A percentile compares a stretch with the other conserved stretches of the same genome.
Conservation (phyloP, 2,113 vertebrate genomes). For the Condylura cristata region DNA sequence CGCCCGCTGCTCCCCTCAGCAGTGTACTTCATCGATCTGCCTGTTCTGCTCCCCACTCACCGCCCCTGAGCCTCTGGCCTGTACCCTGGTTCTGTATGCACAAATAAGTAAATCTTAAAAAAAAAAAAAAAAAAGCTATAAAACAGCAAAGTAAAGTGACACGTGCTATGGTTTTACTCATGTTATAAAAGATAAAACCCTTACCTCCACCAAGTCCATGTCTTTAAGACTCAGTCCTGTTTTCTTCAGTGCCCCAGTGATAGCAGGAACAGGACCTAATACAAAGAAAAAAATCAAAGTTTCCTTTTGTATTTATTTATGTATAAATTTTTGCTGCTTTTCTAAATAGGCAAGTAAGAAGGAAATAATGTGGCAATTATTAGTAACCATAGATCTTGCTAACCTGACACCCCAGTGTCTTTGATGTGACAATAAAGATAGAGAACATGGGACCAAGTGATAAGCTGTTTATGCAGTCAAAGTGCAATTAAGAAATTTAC, state of each 20-base stretch:
- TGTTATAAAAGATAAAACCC: background rate
- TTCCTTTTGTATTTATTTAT: background rate
- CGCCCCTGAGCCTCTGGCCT: too few species aligned
- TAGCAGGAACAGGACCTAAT: conserved; percentile 96
- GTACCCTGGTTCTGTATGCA: too few species aligned
- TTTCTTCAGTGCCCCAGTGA: conserved; percentile 95
- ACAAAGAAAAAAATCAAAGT: background rate
- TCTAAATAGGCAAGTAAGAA: background rate
- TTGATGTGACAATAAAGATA: background rate
- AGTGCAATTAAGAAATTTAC: background rate
- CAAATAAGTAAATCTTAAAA: too few species aligned
- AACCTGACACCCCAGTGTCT: background rate
- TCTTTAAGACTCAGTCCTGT: conserved; percentile 92
- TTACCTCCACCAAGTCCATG: conserved; percentile 97
- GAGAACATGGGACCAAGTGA: background rate
- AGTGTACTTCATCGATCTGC: too few species aligned
- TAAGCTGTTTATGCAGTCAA: background rate
- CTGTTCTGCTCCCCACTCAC: too few species aligned
- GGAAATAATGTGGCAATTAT: background rate
- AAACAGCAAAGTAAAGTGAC: background rate
- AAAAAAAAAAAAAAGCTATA: background rate
- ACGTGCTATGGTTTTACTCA: background rate
- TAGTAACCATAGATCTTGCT: background rate
- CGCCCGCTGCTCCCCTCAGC: too few species aligned
- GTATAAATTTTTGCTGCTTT: background rate